phyloP scores from a whole-genome alignment of 2,113 vertebrate genomes.

The Cyprinodon tularosa region DNA sequence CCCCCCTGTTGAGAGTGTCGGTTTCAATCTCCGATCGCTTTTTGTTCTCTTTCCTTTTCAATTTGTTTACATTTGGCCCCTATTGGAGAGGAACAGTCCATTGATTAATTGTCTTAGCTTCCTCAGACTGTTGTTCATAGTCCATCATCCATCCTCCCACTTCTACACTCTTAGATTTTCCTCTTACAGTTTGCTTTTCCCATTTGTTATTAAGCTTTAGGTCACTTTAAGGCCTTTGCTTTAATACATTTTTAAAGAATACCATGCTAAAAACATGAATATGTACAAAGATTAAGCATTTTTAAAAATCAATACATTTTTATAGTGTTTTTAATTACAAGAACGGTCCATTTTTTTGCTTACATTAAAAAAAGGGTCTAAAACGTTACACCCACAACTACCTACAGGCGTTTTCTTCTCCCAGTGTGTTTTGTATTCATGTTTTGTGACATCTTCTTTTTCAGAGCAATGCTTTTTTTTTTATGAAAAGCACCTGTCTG shows the following conservation, averaged over 20 bases:
- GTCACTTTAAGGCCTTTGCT: conserved; percentile 50
- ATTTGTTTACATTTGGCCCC: conserved; percentile 81
- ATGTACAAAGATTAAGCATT: background rate
- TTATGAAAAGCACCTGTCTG: conserved; percentile 70
- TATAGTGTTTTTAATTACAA: background rate
- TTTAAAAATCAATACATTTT: background rate
- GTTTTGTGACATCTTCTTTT: conserved; percentile 67
- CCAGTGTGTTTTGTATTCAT: conserved; percentile 61
- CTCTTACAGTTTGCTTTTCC: conserved; percentile 61
- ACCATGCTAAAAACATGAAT: conserved; percentile 42
- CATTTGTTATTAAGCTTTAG: conserved; percentile 50
- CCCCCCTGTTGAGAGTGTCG: conserved; percentile 67
- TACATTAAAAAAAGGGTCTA: conserved; percentile 29
- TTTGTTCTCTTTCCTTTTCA: conserved; percentile 77
- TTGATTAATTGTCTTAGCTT: conserved; percentile 77
- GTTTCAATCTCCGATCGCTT: conserved; percentile 73
- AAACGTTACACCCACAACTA: conserved; percentile 7
- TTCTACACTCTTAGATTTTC: conserved; percentile 41
- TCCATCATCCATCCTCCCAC: conserved; percentile 14
- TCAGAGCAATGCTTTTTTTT: conserved; percentile 55
- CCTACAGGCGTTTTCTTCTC: conserved; percentile 2
- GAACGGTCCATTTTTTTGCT: background rate
- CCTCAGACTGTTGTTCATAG: conserved; percentile 67
- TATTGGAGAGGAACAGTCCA: conserved; percentile 75
- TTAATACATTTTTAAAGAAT: conserved; percentile 54